phyloP scores from a whole-genome alignment of 2,888 invertebrate genomes.

The Diploptera punctata region DNA sequence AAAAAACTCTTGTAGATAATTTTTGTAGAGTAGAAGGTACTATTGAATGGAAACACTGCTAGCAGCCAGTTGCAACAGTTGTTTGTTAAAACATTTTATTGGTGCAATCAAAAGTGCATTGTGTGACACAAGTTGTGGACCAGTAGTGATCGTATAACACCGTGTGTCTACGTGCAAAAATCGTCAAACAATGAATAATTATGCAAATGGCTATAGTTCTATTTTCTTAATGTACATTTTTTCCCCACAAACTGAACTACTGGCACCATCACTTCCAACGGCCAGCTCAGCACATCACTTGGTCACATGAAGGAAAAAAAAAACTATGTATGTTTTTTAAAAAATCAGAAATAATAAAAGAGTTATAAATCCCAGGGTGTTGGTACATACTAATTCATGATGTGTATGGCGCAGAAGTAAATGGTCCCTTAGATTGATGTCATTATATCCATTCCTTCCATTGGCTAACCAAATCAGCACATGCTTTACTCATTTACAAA shows the following conservation, averaged over 20 bases:
- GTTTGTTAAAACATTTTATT: too few species aligned
- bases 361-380: neutral
- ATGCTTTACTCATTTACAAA: too few species aligned
- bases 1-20: constrained; percentile 9
- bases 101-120: too few species aligned
- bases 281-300: constrained; percentile 14
- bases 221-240: constrained; percentile 28
- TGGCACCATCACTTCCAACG: neutral
- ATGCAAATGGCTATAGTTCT: constrained; percentile 29
- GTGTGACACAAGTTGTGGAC: neutral
- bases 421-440: too few species aligned
- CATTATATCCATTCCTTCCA: too few species aligned
- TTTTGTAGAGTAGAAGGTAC: constrained; percentile 28
- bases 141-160: neutral
- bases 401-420: too few species aligned
- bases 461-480: too few species aligned
- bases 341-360: neutral
- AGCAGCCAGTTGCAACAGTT: constrained; percentile 22
- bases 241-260: neutral
- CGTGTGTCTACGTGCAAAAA: too few species aligned
- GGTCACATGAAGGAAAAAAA: neutral
- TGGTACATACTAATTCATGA: too few species aligned
- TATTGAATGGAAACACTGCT: constrained; percentile 4
- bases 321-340: constrained; percentile 6
- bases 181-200: constrained; percentile 15